Percentiles rank a stretch among this genome's conserved stretches.
Conservation (phyloP, 2,113 vertebrate genomes). For the Burhinus oedicnemus region DNA sequence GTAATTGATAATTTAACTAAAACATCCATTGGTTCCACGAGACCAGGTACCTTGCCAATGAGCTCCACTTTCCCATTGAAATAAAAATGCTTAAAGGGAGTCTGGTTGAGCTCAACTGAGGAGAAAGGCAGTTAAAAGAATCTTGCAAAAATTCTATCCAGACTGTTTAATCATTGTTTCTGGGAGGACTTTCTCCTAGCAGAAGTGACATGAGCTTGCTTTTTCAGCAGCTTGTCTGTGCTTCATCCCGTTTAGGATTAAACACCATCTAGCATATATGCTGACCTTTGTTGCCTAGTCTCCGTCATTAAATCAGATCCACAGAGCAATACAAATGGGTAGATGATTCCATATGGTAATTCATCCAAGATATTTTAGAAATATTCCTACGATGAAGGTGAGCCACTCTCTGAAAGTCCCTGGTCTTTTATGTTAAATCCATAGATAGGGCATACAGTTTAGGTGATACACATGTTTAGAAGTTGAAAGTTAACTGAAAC, state of each 20-base stretch:
- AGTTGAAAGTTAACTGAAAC: neutral
- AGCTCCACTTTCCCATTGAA: neutral
- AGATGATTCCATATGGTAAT: neutral
- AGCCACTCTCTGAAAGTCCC: neutral
- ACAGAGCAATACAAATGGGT: neutral
- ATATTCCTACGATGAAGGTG: neutral
- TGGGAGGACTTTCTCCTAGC: neutral
- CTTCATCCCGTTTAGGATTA: neutral
- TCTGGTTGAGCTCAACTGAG: neutral
- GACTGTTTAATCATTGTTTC: neutral
- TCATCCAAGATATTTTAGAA: neutral
- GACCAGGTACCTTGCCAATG: neutral
- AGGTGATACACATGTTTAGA: neutral
- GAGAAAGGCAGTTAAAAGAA: neutral
- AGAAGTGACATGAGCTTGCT: neutral
- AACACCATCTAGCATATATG: neutral
- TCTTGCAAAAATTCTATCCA: neutral
- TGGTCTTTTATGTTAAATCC: neutral
- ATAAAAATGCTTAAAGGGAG: neutral
- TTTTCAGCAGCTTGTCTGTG: neutral
- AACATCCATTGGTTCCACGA: neutral
- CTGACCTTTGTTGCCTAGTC: neutral
- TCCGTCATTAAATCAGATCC: neutral
- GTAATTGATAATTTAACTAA: neutral
- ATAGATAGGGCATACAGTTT: neutral